Percentiles rank a stretch among this genome's conserved stretches.
Evolutionary conservation across 2,113 vertebrate species (phyloP).

Genomic region (Petromus typicus): DNA sequence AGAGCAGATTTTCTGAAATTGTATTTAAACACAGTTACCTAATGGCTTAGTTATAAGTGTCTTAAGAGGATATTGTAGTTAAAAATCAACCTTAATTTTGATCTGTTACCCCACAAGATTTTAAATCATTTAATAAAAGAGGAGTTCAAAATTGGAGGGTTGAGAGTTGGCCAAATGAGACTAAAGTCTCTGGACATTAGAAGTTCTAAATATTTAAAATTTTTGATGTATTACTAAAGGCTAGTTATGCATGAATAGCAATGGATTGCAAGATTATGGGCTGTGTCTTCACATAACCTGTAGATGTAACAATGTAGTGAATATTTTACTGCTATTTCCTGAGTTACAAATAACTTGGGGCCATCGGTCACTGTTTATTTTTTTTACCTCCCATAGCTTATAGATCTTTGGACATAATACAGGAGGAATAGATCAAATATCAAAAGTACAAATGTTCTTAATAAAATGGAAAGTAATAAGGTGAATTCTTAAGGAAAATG

Average conservation of each 20-base stretch:
- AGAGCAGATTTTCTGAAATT: constrained; percentile 25
- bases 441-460: background rate
- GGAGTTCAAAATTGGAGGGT: background rate
- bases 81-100: constrained; percentile 54
- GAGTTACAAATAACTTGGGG: background rate
- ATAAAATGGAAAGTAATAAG: background rate
- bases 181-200: constrained; percentile 13
- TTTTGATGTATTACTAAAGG: background rate
- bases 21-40: constrained; percentile 51
- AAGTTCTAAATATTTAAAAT: constrained; percentile 60
- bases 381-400: background rate
- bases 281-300: background rate
- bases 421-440: background rate
- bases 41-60: constrained; percentile 1
- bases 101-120: background rate
- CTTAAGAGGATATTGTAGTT: constrained; percentile 49
- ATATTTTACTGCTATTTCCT: background rate
- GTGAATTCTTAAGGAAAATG: constrained; percentile 24
- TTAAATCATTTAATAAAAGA: constrained; percentile 70
- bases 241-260: background rate
- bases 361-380: background rate
- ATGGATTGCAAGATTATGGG: constrained; percentile 42
- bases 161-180: constrained; percentile 30
- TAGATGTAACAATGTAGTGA: background rate
- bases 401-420: background rate